Conservation (phyloP, 2,797 vertebrate genomes). For the Gymnopithys bicolor region DNA sequence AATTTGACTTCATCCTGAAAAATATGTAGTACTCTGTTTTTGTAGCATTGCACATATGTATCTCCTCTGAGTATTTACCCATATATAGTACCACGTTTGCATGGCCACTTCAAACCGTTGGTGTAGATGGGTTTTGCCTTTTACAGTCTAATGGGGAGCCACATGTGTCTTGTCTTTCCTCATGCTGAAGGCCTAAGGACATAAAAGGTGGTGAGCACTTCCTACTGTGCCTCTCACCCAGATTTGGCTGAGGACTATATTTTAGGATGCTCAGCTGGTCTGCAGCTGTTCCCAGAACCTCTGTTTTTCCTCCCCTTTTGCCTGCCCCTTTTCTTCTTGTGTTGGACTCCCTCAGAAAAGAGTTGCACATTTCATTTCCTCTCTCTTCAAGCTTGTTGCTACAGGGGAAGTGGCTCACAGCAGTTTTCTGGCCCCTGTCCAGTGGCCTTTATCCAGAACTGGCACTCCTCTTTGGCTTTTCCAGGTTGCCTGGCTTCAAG, state of each 20-base stretch:
- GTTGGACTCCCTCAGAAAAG: not conserved
- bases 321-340: not conserved
- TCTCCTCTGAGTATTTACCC: not conserved
- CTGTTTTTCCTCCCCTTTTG: not conserved
- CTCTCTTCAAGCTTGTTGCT: not conserved
- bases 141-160: not conserved
- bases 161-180: not conserved
- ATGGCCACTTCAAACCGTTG: not conserved
- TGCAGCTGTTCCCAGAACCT: conserved; percentile 23
- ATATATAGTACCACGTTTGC: not conserved
- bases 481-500: not conserved
- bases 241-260: not conserved
- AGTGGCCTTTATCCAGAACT: not conserved
- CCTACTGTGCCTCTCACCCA: not conserved
- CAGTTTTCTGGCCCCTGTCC: not conserved
- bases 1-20: not conserved
- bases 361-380: not conserved
- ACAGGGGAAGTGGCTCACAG: not conserved
- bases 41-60: not conserved
- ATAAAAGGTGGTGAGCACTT: not conserved
- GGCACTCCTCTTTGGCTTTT: not conserved
- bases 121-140: not conserved
- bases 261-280: conserved; percentile 20
- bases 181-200: not conserved
- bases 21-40: not conserved